phyloP scores from a whole-genome alignment of 1,140 invertebrate genomes.

The Neotoxoptera formosana region DNA sequence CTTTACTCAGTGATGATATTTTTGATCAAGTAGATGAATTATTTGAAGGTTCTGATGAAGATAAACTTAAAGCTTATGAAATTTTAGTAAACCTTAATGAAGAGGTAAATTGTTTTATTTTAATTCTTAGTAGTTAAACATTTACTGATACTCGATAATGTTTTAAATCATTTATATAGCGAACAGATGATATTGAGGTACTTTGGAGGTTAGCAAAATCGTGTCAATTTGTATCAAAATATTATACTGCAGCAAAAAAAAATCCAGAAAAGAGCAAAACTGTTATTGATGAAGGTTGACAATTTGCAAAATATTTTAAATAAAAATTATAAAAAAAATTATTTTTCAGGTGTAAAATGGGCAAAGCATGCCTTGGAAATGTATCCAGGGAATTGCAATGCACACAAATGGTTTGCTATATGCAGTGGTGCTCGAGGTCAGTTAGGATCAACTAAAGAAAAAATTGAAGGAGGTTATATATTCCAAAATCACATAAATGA shows the following conservation, averaged over 20 bases:
- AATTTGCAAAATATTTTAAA: neutral
- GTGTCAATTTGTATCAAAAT: conserved; percentile 60
- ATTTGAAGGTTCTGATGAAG: conserved; percentile 60
- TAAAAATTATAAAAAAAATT: conserved; percentile 62
- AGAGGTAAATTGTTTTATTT: conserved; percentile 58
- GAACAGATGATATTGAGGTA: conserved; percentile 60
- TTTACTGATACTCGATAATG: conserved; percentile 58
- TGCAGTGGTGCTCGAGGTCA: conserved; percentile 72
- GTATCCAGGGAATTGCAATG: conserved; percentile 68
- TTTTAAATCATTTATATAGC: conserved; percentile 62
- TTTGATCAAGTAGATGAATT: conserved; percentile 60
- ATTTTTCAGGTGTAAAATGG: conserved; percentile 68
- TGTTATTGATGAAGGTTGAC: conserved; percentile 55
- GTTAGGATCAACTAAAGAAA: conserved; percentile 71
- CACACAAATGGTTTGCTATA: conserved; percentile 84
- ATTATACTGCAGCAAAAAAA: conserved; percentile 62
- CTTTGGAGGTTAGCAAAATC: conserved; percentile 62
- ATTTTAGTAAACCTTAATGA: conserved; percentile 60
- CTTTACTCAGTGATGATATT: conserved; percentile 51
- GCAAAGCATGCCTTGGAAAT: conserved; percentile 70
- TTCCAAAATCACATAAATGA: conserved; percentile 78
- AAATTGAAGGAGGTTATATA: conserved; percentile 72
- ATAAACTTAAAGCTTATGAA: conserved; percentile 60
- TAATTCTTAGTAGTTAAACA: neutral
- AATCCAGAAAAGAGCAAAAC: conserved; percentile 62